These are phyloP conservation scores for Ophion slaviceki DNA, from an alignment of 2,888 invertebrate species.

Conservation along the genomic window DNA sequence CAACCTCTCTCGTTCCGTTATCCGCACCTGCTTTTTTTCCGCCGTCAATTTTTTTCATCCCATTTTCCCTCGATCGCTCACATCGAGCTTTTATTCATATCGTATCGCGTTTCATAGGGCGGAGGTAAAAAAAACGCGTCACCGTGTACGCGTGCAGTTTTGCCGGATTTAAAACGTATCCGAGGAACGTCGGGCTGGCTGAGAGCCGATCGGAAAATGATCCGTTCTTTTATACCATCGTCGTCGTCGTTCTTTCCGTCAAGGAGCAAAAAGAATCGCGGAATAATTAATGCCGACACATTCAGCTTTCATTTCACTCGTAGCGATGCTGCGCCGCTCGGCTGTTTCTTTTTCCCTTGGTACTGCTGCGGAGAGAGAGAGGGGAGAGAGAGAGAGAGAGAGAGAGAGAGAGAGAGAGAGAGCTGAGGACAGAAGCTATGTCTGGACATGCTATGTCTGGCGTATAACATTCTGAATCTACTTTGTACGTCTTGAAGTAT, in stretches of 20 bases:
- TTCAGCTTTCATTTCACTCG: constrained; percentile 41
- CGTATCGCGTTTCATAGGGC: constrained; percentile 18
- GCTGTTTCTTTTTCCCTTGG: constrained; percentile 32
- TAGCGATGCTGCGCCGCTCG: constrained; percentile 2
- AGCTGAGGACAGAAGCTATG: constrained; percentile 28
- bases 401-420: constrained; percentile 15
- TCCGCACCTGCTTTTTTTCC: constrained; percentile 8
- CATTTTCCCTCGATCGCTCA: constrained; percentile 29
- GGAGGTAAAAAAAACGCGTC: background rate
- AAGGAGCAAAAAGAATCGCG: constrained; percentile 51
- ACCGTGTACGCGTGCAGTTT: background rate
- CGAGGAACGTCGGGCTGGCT: constrained; percentile 27
- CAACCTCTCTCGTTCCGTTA: constrained; percentile 24
- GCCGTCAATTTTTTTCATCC: constrained; percentile 19
- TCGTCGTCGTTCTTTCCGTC: constrained; percentile 14
- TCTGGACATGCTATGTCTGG: constrained; percentile 44
- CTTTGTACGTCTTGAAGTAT: background rate
- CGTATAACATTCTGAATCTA: constrained; percentile 5
- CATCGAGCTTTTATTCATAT: constrained; percentile 52
- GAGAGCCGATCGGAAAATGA: constrained; percentile 51
- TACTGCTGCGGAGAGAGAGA: constrained; percentile 11
- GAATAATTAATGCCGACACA: constrained; percentile 64
- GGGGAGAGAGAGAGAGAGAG: constrained; percentile 11
- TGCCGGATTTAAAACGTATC: constrained; percentile 38
- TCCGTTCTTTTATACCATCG: constrained; percentile 30